Evolutionary conservation across 2,797 vertebrate genomes (phyloP).

Genomic region (Bradypodion ventrale): DNA sequence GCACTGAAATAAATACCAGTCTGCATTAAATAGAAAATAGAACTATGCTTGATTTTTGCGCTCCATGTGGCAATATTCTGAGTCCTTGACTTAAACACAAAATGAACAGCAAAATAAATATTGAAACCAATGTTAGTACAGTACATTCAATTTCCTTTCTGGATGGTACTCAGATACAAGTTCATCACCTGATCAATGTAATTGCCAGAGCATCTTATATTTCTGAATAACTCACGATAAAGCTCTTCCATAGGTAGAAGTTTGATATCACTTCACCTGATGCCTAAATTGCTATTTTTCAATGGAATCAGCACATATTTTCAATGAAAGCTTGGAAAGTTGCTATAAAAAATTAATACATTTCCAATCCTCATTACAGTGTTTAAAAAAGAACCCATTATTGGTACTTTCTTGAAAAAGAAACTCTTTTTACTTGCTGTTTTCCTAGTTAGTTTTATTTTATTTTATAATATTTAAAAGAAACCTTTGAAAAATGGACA

Average conservation of each 20-base stretch:
- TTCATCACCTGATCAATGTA: neutral
- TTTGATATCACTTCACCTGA: neutral
- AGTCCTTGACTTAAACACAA: neutral
- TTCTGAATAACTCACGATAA: neutral
- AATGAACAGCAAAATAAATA: neutral
- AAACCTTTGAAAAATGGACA: too few species aligned
- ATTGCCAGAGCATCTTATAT: neutral
- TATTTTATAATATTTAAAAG: too few species aligned
- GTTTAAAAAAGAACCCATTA: too few species aligned
- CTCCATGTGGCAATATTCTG: too few species aligned
- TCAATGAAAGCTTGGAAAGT: neutral
- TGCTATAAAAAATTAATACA: too few species aligned
- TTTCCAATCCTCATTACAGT: too few species aligned
- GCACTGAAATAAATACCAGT: too few species aligned
- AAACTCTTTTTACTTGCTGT: too few species aligned
- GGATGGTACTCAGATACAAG: neutral
- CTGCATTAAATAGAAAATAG: too few species aligned
- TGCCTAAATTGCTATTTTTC: neutral
- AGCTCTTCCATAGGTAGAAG: neutral
- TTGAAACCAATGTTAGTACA: neutral
- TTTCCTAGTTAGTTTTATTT: too few species aligned
- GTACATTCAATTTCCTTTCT: neutral
- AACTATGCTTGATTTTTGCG: too few species aligned
- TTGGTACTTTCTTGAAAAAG: too few species aligned
- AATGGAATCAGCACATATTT: neutral